A percentile compares a stretch with the other conserved stretches of the same genome.
Evolutionary conservation across 2,113 vertebrate genomes (phyloP).

Genomic region (Oryzias celebensis): DNA sequence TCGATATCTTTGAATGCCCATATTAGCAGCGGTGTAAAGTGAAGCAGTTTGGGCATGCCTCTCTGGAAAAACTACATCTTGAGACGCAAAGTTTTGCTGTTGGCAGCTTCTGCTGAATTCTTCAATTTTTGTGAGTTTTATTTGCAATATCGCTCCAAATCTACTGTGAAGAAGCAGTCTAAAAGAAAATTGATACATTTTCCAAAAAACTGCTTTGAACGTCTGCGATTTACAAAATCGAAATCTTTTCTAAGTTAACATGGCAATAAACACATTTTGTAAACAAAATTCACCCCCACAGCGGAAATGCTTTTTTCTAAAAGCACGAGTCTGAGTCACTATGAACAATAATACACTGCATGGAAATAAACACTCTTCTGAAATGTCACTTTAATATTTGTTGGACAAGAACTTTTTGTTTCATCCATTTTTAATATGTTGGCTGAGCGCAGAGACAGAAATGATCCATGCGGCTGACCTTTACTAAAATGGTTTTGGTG

Average conservation of each 20-base stretch:
- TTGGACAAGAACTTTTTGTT: conserved; percentile 16
- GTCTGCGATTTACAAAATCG: not conserved
- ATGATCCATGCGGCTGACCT: conserved; percentile 21
- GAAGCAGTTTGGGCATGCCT: too few species aligned
- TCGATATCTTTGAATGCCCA: too few species aligned
- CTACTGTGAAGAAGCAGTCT: too few species aligned
- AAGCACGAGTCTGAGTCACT: conserved; percentile 5
- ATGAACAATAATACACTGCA: conserved; percentile 6
- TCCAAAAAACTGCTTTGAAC: not conserved
- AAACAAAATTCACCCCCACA: too few species aligned
- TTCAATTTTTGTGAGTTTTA: too few species aligned
- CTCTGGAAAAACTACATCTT: too few species aligned
- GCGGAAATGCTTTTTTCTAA: too few species aligned
- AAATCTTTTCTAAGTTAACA: not conserved
- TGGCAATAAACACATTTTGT: conserved; percentile 7
- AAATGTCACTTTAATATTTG: conserved; percentile 61
- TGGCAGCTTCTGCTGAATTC: too few species aligned
- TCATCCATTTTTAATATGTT: conserved; percentile 62
- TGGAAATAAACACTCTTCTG: conserved; percentile 6
- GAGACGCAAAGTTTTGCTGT: too few species aligned
- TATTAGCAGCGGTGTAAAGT: too few species aligned
- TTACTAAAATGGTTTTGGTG: conserved; percentile 34
- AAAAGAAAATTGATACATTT: too few species aligned
- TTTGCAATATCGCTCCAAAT: too few species aligned
- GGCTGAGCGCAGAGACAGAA: conserved; percentile 42